Conservation (phyloP, 1,140 invertebrate species). For the Lepidostoma basale region DNA sequence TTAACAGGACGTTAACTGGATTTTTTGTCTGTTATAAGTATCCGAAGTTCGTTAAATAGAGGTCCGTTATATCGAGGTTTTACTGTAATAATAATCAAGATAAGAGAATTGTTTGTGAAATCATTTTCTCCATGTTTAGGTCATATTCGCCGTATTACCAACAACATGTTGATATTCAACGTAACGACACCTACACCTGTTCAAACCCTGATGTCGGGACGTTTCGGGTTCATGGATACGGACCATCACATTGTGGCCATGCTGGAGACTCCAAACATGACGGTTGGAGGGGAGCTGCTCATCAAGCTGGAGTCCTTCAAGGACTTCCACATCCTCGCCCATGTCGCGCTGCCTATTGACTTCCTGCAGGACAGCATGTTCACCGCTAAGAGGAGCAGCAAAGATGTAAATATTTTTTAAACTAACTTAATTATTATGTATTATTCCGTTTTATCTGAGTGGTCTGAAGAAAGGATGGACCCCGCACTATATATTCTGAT, state of each 20-base stretch:
- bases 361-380: slow-evolving; percentile 68
- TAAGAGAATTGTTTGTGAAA: slow-evolving; percentile 18
- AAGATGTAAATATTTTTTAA: slow-evolving; percentile 53
- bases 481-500: too few species aligned
- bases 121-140: slow-evolving; percentile 52
- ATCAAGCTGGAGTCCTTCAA: slow-evolving; percentile 63
- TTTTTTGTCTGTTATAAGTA: too few species aligned
- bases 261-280: slow-evolving; percentile 67
- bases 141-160: slow-evolving; percentile 66
- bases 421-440: too few species aligned
- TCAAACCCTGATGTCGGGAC: slow-evolving; percentile 66
- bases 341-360: slow-evolving; percentile 74
- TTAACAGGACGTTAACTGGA: too few species aligned
- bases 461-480: too few species aligned
- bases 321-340: slow-evolving; percentile 74
- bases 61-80: too few species aligned
- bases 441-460: too few species aligned
- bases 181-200: slow-evolving; percentile 73
- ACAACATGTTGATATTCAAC: slow-evolving; percentile 72
- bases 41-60: too few species aligned
- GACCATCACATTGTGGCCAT: slow-evolving; percentile 74
- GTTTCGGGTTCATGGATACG: slow-evolving; percentile 72
- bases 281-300: slow-evolving; percentile 71
- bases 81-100: too few species aligned
- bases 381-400: slow-evolving; percentile 65